Evolutionary conservation across 2,888 invertebrate genomes (phyloP).

Genomic region (Drosophila cyrtoloma): DNA sequence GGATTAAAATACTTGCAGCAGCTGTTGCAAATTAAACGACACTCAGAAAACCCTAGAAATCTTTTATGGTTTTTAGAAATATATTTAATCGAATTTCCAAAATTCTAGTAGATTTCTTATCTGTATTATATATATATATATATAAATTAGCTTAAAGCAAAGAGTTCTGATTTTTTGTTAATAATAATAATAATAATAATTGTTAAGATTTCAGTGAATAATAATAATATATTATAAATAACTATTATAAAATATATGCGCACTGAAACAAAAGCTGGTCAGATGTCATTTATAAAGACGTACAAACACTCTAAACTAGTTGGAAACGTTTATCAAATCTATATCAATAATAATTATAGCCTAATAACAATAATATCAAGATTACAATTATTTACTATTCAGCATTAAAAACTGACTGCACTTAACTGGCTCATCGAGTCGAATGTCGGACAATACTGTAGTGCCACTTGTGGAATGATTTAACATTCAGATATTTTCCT

Average conservation of each 20-base stretch:
- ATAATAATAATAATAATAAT: neutral
- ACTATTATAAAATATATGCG: neutral
- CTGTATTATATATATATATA: neutral
- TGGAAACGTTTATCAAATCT: neutral
- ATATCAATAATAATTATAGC: neutral
- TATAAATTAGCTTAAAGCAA: neutral
- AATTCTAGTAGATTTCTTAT: neutral
- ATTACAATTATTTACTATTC: neutral
- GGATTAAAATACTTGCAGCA: too few relatives aligned
- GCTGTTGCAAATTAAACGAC: neutral
- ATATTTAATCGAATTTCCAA: neutral
- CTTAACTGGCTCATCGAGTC: conserved; percentile 4
- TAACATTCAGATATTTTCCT: conserved; percentile 13
- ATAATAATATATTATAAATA: neutral
- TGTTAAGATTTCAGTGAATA: neutral
- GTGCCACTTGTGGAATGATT: conserved; percentile 41
- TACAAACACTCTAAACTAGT: neutral
- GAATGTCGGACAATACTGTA: conserved; percentile 17
- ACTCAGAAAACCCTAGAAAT: neutral
- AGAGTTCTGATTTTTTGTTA: neutral
- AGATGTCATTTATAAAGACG: neutral
- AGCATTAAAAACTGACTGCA: too few relatives aligned
- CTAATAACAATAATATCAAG: neutral
- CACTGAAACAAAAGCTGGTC: neutral
- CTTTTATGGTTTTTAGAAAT: neutral